phyloP scores from a whole-genome alignment of 64 coral and sea anemone species.

The Pachyseris speciosa region DNA sequence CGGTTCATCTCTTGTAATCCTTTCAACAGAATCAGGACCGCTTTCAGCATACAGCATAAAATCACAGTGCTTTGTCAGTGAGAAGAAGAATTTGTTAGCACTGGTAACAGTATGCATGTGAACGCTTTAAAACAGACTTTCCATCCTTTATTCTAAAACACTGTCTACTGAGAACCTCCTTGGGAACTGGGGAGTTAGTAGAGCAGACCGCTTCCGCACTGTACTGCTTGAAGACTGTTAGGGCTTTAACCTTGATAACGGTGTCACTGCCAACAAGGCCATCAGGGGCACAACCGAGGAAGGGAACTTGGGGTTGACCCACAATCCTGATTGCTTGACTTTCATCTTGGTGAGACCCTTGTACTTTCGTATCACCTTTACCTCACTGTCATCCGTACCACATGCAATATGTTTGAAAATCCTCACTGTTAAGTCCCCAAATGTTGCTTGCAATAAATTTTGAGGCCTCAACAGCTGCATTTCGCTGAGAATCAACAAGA shows the following conservation, averaged over 20 bases:
- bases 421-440: neutral
- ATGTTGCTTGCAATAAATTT: slow-evolving; percentile 7
- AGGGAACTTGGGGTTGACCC: slow-evolving; percentile 69
- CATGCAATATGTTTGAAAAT: slow-evolving; percentile 44
- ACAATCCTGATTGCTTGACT: slow-evolving; percentile 43
- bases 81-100: slow-evolving; percentile 55
- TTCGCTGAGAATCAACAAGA: neutral
- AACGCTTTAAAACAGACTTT: slow-evolving; percentile 6
- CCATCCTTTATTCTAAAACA: slow-evolving; percentile 52
- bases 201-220: slow-evolving; percentile 14
- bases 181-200: slow-evolving; percentile 1
- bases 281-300: slow-evolving; percentile 50
- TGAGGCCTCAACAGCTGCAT: neutral
- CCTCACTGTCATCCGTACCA: slow-evolving; percentile 49
- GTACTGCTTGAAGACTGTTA: slow-evolving; percentile 64
- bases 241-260: slow-evolving; percentile 47
- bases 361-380: slow-evolving; percentile 27
- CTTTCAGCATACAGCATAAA: slow-evolving; percentile 69
- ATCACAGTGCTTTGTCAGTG: slow-evolving; percentile 51
- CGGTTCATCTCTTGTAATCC: slow-evolving; percentile 59
- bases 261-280: slow-evolving; percentile 45
- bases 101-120: slow-evolving; percentile 62
- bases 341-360: neutral
- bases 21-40: slow-evolving; percentile 61
- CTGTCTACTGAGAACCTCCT: slow-evolving; percentile 43